Evolutionary conservation across 2,797 vertebrate species (phyloP).

Genomic region (Acrossocheilus wenchowensis): DNA sequence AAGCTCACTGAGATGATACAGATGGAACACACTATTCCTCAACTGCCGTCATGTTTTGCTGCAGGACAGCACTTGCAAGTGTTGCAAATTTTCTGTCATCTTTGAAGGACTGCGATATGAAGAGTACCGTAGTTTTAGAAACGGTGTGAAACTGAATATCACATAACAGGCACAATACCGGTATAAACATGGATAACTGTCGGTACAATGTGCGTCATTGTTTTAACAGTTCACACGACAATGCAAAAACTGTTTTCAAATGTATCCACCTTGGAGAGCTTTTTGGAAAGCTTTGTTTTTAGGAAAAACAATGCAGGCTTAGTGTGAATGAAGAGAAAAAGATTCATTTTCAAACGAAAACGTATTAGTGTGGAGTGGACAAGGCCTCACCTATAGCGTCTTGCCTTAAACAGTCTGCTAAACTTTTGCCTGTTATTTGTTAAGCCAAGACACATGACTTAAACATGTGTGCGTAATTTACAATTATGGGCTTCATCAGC

Average conservation of each 20-base stretch:
- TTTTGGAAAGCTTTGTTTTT: neutral
- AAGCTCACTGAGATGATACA: neutral
- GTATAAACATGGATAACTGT: neutral
- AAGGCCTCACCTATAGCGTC: neutral
- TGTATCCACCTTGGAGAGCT: neutral
- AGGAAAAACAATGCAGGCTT: neutral
- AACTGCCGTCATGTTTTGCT: neutral
- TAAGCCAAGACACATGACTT: slow-evolving; percentile 13
- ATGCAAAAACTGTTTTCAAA: neutral
- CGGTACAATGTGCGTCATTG: neutral
- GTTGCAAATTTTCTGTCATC: neutral
- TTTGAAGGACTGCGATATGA: neutral
- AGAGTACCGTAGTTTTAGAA: neutral
- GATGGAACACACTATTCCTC: neutral
- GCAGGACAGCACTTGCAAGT: neutral
- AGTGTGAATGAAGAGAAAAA: neutral
- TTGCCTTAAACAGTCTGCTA: neutral
- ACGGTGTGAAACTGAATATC: neutral
- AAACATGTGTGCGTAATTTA: neutral
- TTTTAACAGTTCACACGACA: neutral
- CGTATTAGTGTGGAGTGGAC: neutral
- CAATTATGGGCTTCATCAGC: neutral
- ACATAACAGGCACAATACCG: neutral
- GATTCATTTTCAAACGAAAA: neutral
- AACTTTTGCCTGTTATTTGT: slow-evolving; percentile 10